phyloP scores from a whole-genome alignment of 2,888 invertebrate genomes.

The Subacronicta megacephala region DNA sequence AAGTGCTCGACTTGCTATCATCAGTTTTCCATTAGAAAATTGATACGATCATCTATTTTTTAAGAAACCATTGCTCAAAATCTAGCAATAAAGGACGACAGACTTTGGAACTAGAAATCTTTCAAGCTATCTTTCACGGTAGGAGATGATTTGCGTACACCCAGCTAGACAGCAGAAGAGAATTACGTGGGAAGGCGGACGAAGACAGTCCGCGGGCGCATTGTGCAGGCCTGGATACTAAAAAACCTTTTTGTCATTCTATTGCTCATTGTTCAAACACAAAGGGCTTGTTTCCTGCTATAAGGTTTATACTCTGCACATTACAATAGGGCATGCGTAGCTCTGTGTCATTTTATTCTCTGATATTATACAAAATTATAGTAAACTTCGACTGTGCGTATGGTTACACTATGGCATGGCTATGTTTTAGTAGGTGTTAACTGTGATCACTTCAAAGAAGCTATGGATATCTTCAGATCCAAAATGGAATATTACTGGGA shows the following conservation, averaged over 20 bases:
- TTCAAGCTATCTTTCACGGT: constrained; percentile 1
- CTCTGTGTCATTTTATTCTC: constrained; percentile 42
- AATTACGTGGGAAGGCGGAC: constrained; percentile 78
- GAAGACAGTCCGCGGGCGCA: constrained; percentile 77
- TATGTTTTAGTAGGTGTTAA: neutral
- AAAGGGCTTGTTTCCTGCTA: constrained; percentile 83
- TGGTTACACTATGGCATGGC: too few relatives aligned
- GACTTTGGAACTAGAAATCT: neutral
- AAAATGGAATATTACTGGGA: neutral
- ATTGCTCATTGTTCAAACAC: constrained; percentile 83
- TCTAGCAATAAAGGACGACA: neutral
- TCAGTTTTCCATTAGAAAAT: neutral
- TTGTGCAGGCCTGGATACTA: constrained; percentile 79
- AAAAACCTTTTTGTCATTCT: constrained; percentile 81
- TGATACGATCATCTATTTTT: neutral
- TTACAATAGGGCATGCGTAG: constrained; percentile 54
- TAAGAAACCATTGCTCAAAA: neutral
- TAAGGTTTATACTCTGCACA: constrained; percentile 72
- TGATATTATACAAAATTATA: constrained; percentile 21
- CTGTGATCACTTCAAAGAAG: neutral
- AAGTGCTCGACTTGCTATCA: too few relatives aligned
- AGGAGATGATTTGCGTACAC: constrained; percentile 18
- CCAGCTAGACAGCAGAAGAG: constrained; percentile 47
- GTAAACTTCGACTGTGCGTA: neutral
- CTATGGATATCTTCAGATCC: too few relatives aligned